Evolutionary conservation across 1,140 invertebrate species (phyloP).

Genomic region (Philotrypesis tridentata): DNA sequence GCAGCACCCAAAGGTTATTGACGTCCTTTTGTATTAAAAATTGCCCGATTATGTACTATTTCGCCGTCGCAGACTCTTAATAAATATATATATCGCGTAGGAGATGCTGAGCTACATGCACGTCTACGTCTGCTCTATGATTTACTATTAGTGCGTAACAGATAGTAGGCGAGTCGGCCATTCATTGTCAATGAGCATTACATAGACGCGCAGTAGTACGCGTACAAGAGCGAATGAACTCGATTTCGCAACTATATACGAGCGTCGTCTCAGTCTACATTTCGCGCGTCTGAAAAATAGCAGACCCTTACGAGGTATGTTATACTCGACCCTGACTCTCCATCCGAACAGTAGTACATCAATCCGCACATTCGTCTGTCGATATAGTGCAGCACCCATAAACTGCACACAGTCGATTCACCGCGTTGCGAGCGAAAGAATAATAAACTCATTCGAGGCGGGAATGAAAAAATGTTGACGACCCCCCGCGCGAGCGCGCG

Average conservation of each 20-base stretch:
- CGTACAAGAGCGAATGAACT: not conserved
- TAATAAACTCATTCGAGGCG: too few relatives aligned
- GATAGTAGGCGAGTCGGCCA: not conserved
- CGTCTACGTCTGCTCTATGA: not conserved
- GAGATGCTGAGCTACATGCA: not conserved
- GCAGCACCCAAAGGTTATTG: not conserved
- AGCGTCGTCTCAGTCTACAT: too few relatives aligned
- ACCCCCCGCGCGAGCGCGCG: too few relatives aligned
- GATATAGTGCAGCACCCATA: too few relatives aligned
- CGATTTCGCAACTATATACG: not conserved
- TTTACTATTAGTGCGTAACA: not conserved
- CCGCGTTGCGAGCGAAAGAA: too few relatives aligned
- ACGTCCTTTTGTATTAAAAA: not conserved
- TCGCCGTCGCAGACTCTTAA: not conserved
- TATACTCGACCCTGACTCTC: not conserved
- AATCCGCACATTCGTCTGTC: not conserved
- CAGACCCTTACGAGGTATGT: not conserved
- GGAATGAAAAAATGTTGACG: too few relatives aligned
- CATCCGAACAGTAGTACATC: not conserved
- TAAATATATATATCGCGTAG: not conserved
- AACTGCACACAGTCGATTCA: not conserved
- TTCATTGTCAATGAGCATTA: not conserved
- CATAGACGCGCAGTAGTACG: not conserved
- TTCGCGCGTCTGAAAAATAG: not conserved
- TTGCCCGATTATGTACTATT: not conserved